Conservation (phyloP, 2,113 vertebrate genomes). For the Pollimyrus isidori region DNA sequence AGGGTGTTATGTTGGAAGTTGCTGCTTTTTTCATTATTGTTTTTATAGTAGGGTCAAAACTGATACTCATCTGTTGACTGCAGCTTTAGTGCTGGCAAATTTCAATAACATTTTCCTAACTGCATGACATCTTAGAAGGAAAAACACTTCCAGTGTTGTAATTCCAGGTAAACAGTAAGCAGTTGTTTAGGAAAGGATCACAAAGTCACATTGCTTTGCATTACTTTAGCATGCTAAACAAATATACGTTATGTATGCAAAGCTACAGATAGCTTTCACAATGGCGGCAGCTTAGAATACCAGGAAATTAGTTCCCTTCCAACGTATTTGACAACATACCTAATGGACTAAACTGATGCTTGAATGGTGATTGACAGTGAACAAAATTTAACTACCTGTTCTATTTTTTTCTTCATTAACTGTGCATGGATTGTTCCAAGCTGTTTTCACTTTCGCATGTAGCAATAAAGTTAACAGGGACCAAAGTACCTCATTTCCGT, state of each 20-base stretch:
- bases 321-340: conserved; percentile 17
- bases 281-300: conserved; percentile 24
- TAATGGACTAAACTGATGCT: conserved; percentile 34
- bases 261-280: conserved; percentile 26
- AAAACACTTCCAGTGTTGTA: conserved; percentile 33
- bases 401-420: neutral
- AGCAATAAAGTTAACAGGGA: conserved; percentile 19
- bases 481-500: conserved; percentile 23
- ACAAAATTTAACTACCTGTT: conserved; percentile 22
- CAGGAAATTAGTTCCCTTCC: conserved; percentile 34
- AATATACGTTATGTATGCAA: conserved; percentile 51
- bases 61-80: conserved; percentile 11
- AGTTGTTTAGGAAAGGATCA: conserved; percentile 32
- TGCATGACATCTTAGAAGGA: conserved; percentile 34
- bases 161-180: conserved; percentile 31
- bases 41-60: conserved; percentile 27
- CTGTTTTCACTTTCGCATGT: conserved; percentile 5
- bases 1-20: neutral
- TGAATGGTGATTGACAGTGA: conserved; percentile 33
- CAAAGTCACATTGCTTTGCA: conserved; percentile 48
- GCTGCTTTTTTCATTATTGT: neutral
- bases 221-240: conserved; percentile 47
- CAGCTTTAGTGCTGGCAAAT: conserved; percentile 33
- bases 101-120: conserved; percentile 41
- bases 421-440: conserved; percentile 9